Base-by-base conservation (phyloP, 2,797 vertebrate species). In the Sebastes paucispinis region DNA sequence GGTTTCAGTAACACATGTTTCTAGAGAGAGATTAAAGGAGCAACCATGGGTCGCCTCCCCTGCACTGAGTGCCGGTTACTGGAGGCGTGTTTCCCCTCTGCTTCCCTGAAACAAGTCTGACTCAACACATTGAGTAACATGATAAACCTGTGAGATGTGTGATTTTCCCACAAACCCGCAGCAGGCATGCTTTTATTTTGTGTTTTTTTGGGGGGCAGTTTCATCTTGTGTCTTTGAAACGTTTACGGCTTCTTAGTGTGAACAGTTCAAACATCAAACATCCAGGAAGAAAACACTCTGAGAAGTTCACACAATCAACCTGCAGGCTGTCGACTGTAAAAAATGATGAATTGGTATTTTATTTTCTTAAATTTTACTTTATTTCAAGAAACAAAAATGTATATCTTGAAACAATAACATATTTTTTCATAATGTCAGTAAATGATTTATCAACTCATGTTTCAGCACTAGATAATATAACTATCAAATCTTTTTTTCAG, bases 31-130 rank as follows among this genome's bases (percentile, higher is more conserved):
- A 39, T 13, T 6, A 57, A 55, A 69, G 20, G 39, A 72, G 75
- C 63, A 25, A 27, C 12, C 22, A 9, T 1, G n/a, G 25, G 47
- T 60, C 8, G 22, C 34, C 71, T 70, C 77, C 75, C 78, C 68
- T 31, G 69, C 60, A 16, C 57, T 18, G 57, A 58, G 58, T 81
- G 71, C 13, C 50, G 2, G 76, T 86, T 75, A 91, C 70, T 82
- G 87, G 84, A 83, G 81, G 67, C 59, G 90, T 91, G 16, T 58
- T 92, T 92, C 76, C 92, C 90, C 36, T 64, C 66, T 59, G 3
- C 88, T 93, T 92, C 84, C 89, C 81, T 89, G 91, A 91, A 90
- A 83, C 68, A 62, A 34, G 54, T 24, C 68, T 93, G 91, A 92
- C 69, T 93, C 91, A 93, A 75, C 87, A 29, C 22, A 88, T 89